phyloP scores from a whole-genome alignment of 2,113 vertebrate species.

The Anolis sagrei region DNA sequence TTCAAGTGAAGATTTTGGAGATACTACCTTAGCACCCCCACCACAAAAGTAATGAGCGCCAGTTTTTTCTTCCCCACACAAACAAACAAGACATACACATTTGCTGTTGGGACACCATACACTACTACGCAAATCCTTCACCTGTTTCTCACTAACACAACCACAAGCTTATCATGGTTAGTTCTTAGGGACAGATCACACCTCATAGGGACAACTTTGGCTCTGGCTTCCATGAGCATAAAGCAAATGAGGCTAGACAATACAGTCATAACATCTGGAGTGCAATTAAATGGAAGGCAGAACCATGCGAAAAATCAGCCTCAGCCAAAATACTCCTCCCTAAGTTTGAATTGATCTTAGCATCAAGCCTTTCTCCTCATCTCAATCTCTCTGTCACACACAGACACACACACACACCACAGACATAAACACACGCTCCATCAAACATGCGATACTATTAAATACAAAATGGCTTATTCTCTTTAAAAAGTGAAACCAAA shows the following conservation, averaged over 20 bases:
- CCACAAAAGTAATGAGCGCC: slow-evolving; percentile 52
- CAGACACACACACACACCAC: not conserved
- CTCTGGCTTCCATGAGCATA: not conserved
- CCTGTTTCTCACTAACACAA: not conserved
- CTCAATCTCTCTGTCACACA: not conserved
- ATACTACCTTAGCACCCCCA: slow-evolving; percentile 36
- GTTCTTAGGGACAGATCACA: not conserved
- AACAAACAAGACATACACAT: slow-evolving; percentile 40
- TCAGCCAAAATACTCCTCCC: slow-evolving; percentile 33
- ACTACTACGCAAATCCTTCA: not conserved
- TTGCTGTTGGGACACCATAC: not conserved
- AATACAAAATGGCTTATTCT: slow-evolving; percentile 68
- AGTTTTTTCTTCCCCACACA: slow-evolving; percentile 42
- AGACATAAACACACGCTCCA: slow-evolving; percentile 26
- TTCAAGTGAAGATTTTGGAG: slow-evolving; percentile 50
- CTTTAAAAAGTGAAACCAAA: slow-evolving; percentile 54
- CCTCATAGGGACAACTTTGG: not conserved
- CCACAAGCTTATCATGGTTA: not conserved
- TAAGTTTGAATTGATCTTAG: slow-evolving; percentile 46
- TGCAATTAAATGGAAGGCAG: not conserved
- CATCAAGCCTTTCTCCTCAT: not conserved
- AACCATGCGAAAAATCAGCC: not conserved
- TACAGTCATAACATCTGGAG: slow-evolving; percentile 49
- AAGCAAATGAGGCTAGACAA: not conserved
- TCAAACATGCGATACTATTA: slow-evolving; percentile 56